phyloP scores from a whole-genome alignment of 1,140 invertebrate species.

The Helicorthomorpha holstii region DNA sequence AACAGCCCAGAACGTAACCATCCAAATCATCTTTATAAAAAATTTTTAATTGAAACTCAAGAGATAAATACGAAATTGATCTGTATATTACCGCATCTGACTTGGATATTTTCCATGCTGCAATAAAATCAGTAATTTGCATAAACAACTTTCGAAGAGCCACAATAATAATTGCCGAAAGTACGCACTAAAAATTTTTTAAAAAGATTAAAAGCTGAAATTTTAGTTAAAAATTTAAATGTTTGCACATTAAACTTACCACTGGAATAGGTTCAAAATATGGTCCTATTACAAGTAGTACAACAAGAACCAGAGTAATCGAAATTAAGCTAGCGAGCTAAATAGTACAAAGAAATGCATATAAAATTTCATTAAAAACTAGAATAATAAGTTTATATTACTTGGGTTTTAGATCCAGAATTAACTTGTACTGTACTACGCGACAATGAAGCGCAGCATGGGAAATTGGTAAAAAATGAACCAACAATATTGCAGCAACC shows the following conservation, averaged over 20 bases:
- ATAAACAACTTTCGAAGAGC: slow-evolving; percentile 76
- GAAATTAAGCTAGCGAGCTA: slow-evolving; percentile 45
- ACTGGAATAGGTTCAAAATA: slow-evolving; percentile 61
- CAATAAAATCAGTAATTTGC: slow-evolving; percentile 52
- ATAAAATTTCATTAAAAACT: not conserved
- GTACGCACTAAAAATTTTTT: slow-evolving; percentile 39
- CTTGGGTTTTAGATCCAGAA: slow-evolving; percentile 14
- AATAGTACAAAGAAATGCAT: not conserved
- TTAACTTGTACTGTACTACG: slow-evolving; percentile 17
- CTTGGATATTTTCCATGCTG: slow-evolving; percentile 52
- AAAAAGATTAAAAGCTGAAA: slow-evolving; percentile 11
- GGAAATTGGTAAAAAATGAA: slow-evolving; percentile 21
- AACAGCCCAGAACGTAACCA: slow-evolving; percentile 58
- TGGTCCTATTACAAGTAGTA: slow-evolving; percentile 66
- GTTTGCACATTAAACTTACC: slow-evolving; percentile 29
- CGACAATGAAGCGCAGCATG: slow-evolving; percentile 17
- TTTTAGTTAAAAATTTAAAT: not conserved
- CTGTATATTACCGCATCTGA: slow-evolving; percentile 22
- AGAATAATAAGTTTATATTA: no score
- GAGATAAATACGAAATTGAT: slow-evolving; percentile 10
- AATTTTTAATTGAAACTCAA: not conserved
- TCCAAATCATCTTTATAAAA: slow-evolving; percentile 37
- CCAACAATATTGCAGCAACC: slow-evolving; percentile 14
- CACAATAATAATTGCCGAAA: slow-evolving; percentile 78
- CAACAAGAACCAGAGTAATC: slow-evolving; percentile 44